Evolutionary conservation across 2,797 vertebrate species (phyloP).

Genomic region (Falco biarmicus): DNA sequence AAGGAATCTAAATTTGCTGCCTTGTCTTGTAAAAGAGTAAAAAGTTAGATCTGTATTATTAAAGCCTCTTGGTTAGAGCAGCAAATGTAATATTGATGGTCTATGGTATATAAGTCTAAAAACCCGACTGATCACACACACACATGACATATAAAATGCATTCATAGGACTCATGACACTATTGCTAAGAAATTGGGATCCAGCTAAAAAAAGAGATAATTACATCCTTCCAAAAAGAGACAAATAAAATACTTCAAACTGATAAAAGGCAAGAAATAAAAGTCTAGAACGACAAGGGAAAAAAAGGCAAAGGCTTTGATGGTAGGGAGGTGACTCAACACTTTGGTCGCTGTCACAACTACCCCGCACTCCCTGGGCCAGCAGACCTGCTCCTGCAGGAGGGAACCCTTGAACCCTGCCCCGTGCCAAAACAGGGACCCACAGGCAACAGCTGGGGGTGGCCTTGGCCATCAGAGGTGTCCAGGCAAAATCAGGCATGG

Average conservation of each 20-base stretch:
- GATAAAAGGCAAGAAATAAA: not conserved
- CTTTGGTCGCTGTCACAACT: not conserved
- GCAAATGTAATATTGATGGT: constrained; percentile 63
- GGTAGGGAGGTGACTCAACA: not conserved
- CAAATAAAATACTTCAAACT: constrained; percentile 1
- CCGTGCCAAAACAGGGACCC: not conserved
- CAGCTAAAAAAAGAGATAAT: not conserved
- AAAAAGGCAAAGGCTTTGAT: not conserved
- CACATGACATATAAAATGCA: not conserved
- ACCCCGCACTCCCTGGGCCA: too few relatives aligned
- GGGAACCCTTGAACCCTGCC: not conserved
- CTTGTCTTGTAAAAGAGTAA: constrained; percentile 59
- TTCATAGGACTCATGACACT: not conserved
- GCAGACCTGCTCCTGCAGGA: not conserved
- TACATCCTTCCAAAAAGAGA: not conserved
- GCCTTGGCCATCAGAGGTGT: not conserved
- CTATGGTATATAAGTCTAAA: constrained; percentile 32
- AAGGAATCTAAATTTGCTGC: constrained; percentile 69
- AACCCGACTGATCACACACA: not conserved
- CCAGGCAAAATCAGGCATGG: rapidly evolving
- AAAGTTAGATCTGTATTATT: constrained; percentile 55
- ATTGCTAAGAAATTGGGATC: not conserved
- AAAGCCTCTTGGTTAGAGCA: constrained; percentile 44
- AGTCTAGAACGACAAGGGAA: not conserved
- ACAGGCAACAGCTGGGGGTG: rapidly evolving